Evolutionary conservation across 2,797 vertebrate species (phyloP).

Genomic region (Tapera naevia): DNA sequence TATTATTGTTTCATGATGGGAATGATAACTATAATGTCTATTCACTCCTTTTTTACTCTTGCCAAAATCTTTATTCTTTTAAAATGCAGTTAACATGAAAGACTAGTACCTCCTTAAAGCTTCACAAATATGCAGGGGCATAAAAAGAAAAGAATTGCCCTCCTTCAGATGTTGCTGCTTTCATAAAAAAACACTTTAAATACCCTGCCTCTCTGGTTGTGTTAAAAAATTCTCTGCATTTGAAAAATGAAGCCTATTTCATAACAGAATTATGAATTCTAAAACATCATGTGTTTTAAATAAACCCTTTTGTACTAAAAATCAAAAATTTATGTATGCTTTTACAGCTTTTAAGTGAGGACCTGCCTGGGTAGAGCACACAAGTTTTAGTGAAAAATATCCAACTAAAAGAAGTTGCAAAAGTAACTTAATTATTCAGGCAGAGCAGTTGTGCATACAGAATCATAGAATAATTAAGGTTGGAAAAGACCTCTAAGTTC

Average conservation of each 20-base stretch:
- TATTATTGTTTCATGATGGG: constrained; percentile 52
- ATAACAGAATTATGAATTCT: constrained; percentile 26
- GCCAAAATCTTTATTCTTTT: constrained; percentile 54
- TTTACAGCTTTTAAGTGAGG: constrained; percentile 7
- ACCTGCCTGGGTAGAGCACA: background rate
- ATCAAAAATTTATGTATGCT: background rate
- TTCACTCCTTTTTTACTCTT: constrained; percentile 38
- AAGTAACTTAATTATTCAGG: background rate
- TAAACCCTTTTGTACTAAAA: constrained; percentile 28
- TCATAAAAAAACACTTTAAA: constrained; percentile 44
- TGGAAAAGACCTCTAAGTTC: no score
- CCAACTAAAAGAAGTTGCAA: background rate
- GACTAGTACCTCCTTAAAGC: constrained; percentile 21
- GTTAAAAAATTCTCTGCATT: constrained; percentile 22
- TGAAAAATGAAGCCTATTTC: constrained; percentile 48
- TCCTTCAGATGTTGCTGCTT: constrained; percentile 60
- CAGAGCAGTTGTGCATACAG: background rate
- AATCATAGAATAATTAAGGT: no score
- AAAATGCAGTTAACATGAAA: constrained; percentile 49
- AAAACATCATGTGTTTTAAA: background rate
- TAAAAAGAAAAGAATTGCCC: constrained; percentile 57
- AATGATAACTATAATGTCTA: constrained; percentile 42
- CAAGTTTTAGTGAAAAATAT: background rate
- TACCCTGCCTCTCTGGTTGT: background rate
- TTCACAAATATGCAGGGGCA: constrained; percentile 49